These are phyloP conservation scores for Pelvicachromis taeniatus DNA, from an alignment of 2,113 vertebrate species.

Conservation along the genomic window DNA sequence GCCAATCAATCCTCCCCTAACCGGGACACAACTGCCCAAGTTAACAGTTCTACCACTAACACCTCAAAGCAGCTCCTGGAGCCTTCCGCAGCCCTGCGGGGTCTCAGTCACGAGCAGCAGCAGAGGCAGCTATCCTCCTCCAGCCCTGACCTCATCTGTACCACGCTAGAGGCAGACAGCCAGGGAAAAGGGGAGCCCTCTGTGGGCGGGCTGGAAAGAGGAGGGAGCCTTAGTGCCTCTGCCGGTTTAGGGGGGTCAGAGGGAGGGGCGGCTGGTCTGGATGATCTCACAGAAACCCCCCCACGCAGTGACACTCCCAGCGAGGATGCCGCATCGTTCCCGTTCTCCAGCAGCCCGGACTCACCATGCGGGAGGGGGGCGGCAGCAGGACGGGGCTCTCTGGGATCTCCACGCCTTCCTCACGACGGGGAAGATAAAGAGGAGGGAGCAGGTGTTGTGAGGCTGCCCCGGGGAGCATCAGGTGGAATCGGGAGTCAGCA, in stretches of 20 bases:
- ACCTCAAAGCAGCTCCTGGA: constrained; percentile 75
- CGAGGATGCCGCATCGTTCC: constrained; percentile 82
- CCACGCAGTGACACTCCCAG: constrained; percentile 80
- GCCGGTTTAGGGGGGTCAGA: constrained; percentile 64
- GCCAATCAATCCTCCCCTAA: constrained; percentile 69
- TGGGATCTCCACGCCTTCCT: constrained; percentile 68
- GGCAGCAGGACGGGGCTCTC: constrained; percentile 64
- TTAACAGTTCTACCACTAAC: constrained; percentile 31
- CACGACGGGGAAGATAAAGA: constrained; percentile 76
- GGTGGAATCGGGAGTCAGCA: constrained; percentile 75
- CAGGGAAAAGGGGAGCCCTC: constrained; percentile 62
- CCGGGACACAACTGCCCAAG: constrained; percentile 31
- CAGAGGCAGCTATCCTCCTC: constrained; percentile 85
- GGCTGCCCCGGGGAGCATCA: constrained; percentile 67
- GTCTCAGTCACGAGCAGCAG: constrained; percentile 80
- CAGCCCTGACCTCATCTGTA: constrained; percentile 89
- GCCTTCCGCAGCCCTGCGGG: constrained; percentile 73
- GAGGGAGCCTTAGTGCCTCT: constrained; percentile 67
- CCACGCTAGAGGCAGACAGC: constrained; percentile 75
- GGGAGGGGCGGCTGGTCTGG: constrained; percentile 56
- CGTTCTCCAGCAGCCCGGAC: constrained; percentile 87
- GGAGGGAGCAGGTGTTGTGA: constrained; percentile 63
- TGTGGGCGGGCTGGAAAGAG: constrained; percentile 55
- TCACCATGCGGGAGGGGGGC: constrained; percentile 80
- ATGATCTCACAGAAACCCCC: constrained; percentile 74